A percentile compares a stretch with the other conserved stretches of the same genome.
Conservation (phyloP, 37 sponge, comb jelly and placozoan genomes). For the Ianthella basta region DNA sequence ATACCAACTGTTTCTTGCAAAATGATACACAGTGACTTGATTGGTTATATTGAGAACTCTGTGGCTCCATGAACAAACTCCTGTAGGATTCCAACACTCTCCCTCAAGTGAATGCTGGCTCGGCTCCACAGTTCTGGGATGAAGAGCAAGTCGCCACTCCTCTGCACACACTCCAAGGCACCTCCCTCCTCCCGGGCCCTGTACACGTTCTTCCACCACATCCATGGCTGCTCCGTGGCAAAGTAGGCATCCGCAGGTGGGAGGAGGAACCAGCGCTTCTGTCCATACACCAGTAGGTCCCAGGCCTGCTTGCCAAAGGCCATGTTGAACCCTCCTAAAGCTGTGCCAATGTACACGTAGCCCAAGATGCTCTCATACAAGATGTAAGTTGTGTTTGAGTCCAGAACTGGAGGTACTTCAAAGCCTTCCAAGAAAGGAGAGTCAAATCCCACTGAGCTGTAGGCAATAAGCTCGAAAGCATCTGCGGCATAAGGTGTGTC, state of each 20-base stretch:
- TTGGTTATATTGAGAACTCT: conserved; percentile 85
- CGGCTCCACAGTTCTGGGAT: conserved; percentile 93
- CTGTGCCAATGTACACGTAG: conserved; percentile 71
- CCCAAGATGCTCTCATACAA: conserved; percentile 26
- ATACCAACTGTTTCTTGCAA: not conserved
- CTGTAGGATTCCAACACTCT: conserved; percentile 78
- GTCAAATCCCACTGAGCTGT: not conserved
- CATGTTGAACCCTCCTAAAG: conserved; percentile 72
- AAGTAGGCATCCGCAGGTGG: conserved; percentile 81
- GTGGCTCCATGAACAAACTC: conserved; percentile 88
- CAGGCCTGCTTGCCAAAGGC: conserved; percentile 75
- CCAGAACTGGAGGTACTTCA: conserved; percentile 53
- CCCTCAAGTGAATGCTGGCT: conserved; percentile 73
- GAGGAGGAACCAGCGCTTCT: conserved; percentile 80
- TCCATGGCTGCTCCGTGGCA: conserved; percentile 67
- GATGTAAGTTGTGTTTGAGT: conserved; percentile 67
- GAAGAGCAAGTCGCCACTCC: conserved; percentile 79
- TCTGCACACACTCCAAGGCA: conserved; percentile 84
- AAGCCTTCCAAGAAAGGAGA: conserved; percentile 72
- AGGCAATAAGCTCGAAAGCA: conserved; percentile 59
- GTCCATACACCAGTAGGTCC: conserved; percentile 81
- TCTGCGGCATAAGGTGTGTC: conserved; percentile 38
- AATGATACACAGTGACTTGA: not conserved
- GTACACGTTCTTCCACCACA: conserved; percentile 71
- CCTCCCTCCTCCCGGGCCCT: not conserved